These are phyloP conservation scores for Neopipo cinnamomea DNA, from an alignment of 2,113 vertebrate species.

Conservation along the genomic window DNA sequence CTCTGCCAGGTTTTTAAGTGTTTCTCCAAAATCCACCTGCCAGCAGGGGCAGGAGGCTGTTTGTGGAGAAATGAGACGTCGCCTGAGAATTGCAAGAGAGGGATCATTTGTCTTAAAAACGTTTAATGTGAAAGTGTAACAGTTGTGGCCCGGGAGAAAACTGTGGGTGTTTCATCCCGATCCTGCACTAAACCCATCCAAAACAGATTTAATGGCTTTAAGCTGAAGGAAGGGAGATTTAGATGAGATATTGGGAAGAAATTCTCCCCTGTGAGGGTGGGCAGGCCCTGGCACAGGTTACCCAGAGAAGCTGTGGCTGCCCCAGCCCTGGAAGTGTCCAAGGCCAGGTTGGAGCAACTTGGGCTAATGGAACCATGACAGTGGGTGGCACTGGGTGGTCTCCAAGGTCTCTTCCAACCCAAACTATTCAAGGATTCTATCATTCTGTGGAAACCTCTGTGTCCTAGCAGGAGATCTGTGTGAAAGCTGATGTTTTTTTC, in stretches of 20 bases:
- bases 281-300: not conserved
- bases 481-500: not conserved
- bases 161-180: not conserved
- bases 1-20: not conserved
- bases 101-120: not conserved
- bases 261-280: not conserved
- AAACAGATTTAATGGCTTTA: not conserved
- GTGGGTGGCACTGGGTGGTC: not conserved
- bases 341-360: not conserved
- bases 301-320: not conserved
- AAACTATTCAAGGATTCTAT: not conserved
- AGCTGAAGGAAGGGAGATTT: not conserved
- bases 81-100: not conserved
- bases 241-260: not conserved
- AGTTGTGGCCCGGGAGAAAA: not conserved
- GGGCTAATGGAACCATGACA: not conserved
- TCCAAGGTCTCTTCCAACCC: not conserved
- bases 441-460: not conserved
- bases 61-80: fast-evolving
- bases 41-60: not conserved
- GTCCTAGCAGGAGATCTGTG: not conserved
- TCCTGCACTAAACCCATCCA: not conserved
- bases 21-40: not conserved
- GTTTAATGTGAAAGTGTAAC: not conserved
- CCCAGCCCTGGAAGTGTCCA: not conserved